A percentile compares a stretch with the other conserved stretches of the same genome.
Conservation (phyloP, 1,140 invertebrate species). For the Drosophila lowei region DNA sequence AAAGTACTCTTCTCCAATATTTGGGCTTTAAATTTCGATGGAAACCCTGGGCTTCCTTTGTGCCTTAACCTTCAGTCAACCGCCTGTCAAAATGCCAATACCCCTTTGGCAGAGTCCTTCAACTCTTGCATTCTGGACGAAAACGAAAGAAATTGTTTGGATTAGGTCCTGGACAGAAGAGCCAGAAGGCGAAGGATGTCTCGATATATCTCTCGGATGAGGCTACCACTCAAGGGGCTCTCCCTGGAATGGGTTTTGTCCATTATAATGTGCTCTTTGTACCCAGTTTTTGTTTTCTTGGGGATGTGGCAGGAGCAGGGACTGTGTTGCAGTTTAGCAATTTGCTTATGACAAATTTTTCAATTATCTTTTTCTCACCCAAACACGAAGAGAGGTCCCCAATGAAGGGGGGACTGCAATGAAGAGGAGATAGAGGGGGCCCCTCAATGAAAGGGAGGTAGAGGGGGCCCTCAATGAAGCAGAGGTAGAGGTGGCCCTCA, state of each 20-base stretch:
- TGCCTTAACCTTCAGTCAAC: too few relatives aligned
- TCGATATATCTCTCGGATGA: conserved; percentile 15
- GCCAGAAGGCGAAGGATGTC: conserved; percentile 4
- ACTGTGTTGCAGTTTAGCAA: conserved; percentile 21
- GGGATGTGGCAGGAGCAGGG: not conserved
- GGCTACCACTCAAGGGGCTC: conserved; percentile 27
- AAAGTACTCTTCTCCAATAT: too few relatives aligned
- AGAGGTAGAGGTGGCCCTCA: too few relatives aligned
- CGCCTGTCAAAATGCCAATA: conserved; percentile 6
- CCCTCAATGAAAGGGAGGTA: not conserved
- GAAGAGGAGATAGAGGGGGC: not conserved
- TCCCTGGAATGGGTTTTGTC: conserved; percentile 19
- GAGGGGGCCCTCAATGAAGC: not conserved
- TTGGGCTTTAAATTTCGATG: too few relatives aligned
- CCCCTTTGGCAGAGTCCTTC: conserved; percentile 30
- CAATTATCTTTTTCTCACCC: conserved; percentile 55
- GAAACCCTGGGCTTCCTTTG: too few relatives aligned
- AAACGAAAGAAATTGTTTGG: conserved; percentile 64
- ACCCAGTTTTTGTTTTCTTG: conserved; percentile 2
- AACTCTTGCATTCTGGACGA: conserved; percentile 43
- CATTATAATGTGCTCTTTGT: conserved; percentile 18
- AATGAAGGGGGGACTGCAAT: conserved; percentile 16
- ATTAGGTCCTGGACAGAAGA: conserved; percentile 42
- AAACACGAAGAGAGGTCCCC: conserved; percentile 52
- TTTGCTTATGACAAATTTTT: conserved; percentile 79